A percentile compares a stretch with the other conserved stretches of the same genome.
Conservation (phyloP, 2,113 vertebrate species). For the Tyrannus savana region DNA sequence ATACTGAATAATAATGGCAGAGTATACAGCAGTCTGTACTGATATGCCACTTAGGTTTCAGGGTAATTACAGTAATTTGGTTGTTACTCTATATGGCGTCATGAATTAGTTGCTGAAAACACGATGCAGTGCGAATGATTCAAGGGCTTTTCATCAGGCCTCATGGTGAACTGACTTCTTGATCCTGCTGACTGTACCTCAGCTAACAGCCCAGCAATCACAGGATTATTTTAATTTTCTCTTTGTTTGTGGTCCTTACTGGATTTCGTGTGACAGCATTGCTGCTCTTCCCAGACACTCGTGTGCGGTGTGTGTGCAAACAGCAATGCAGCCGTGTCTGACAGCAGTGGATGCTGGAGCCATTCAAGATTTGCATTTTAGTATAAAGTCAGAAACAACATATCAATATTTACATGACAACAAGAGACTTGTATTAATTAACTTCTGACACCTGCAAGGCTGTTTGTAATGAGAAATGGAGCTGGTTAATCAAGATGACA, state of each 20-base stretch:
- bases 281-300: neutral
- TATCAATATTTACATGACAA: conserved; percentile 57
- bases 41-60: conserved; percentile 76
- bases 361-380: neutral
- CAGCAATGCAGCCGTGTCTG: neutral
- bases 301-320: neutral
- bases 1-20: conserved; percentile 73
- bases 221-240: conserved; percentile 62
- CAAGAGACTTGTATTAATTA: conserved; percentile 54
- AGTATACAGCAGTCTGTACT: conserved; percentile 72
- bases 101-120: conserved; percentile 74
- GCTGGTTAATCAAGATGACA: conserved; percentile 35
- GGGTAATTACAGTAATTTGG: conserved; percentile 83
- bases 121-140: conserved; percentile 67
- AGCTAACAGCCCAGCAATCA: conserved; percentile 63
- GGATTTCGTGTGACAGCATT: neutral
- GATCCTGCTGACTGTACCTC: conserved; percentile 75
- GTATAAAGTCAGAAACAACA: conserved; percentile 28
- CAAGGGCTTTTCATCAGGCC: conserved; percentile 75
- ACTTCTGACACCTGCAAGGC: conserved; percentile 59
- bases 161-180: conserved; percentile 70
- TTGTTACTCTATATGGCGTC: conserved; percentile 77
- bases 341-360: neutral
- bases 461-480: conserved; percentile 43
- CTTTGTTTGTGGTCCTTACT: conserved; percentile 43